Base-by-base conservation (phyloP, 2,797 vertebrate species). In the Semotilus atromaculatus region DNA sequence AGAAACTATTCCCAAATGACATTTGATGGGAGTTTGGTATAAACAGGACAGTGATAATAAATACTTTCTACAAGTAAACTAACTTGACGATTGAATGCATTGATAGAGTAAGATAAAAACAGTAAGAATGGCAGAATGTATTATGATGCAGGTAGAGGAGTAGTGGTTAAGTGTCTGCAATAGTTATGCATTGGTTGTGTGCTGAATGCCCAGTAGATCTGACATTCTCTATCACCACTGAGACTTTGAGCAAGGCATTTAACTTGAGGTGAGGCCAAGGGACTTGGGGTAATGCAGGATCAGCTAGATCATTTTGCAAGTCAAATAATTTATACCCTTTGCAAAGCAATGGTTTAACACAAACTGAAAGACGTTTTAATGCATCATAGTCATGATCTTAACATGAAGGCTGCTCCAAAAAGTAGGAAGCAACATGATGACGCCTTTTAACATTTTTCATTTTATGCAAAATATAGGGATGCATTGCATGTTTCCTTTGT, bases 1-100 rank as follows among this genome's bases (percentile, higher is more conserved):
- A 26, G 2, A 70, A 36, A 70, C 31, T 18, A 29, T 70, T 74
- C 19, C 14, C 31, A 58, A 75, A 29, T 36, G 11, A 1, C 76
- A 80, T 83, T 80, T 31, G 31, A 58, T 75, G 70, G 40, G 16
- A 62, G 62, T 5, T 72, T 73, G 58, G 8, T 40, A 40, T 36
- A 26, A 26, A 51, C 10, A 62, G 58, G 31, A 80, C 9, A 77
- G 21, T 60, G 16, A 78, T 48, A 43, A 83, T 77, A 36, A 36
- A 51, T 19, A 31, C 21, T n/a, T 76, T 53, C 40, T 81, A 26
- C 31, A 62, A 23, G 31, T 58, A 67, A 84, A 64, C 51, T 48
- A 51, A n/a, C 86, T 45, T 55, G 45, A 55, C 68, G 48, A 53
- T 45, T 43, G 34, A 78, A 81, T 40, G 48, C 16, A 14, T 64